Evolutionary conservation across 2,113 vertebrate species (phyloP).

Genomic region (Campylomormyrus numenius): DNA sequence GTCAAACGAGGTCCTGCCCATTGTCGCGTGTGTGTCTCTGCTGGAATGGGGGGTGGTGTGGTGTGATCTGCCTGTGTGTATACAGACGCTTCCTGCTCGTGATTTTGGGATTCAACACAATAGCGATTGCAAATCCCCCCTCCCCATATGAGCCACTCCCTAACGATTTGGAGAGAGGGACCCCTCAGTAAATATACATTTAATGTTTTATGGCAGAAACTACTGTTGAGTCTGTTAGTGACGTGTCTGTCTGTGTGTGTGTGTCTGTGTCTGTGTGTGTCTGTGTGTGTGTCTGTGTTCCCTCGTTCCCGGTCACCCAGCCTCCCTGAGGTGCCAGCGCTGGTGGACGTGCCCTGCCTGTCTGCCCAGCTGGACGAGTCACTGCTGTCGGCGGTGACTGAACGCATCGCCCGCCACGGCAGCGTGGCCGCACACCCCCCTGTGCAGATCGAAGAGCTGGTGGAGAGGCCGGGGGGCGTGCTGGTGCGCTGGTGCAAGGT

Average conservation of each 20-base stretch:
- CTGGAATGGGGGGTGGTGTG: background rate
- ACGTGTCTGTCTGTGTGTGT: background rate
- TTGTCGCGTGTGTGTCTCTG: background rate
- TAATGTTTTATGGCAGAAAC: background rate
- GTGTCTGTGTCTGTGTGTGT: background rate
- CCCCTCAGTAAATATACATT: background rate
- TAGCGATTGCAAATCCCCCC: background rate
- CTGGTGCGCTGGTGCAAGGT: constrained; percentile 97
- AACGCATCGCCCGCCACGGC: constrained; percentile 75
- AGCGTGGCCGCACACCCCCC: constrained; percentile 85
- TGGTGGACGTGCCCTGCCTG: constrained; percentile 90
- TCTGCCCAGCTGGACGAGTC: constrained; percentile 91
- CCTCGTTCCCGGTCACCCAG: constrained; percentile 48
- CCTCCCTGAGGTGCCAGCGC: constrained; percentile 88
- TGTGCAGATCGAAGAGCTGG: constrained; percentile 86
- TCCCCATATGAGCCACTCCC: background rate
- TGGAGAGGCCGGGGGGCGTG: constrained; percentile 87
- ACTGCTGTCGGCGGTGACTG: constrained; percentile 75
- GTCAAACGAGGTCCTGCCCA: background rate
- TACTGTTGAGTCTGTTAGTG: background rate
- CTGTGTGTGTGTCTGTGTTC: background rate
- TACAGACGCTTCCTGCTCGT: background rate
- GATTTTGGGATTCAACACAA: background rate
- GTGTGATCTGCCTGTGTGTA: background rate
- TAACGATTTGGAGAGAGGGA: background rate